Evolutionary conservation across 1,140 invertebrate species (phyloP).

Genomic region (Helicorthomorpha holstii): DNA sequence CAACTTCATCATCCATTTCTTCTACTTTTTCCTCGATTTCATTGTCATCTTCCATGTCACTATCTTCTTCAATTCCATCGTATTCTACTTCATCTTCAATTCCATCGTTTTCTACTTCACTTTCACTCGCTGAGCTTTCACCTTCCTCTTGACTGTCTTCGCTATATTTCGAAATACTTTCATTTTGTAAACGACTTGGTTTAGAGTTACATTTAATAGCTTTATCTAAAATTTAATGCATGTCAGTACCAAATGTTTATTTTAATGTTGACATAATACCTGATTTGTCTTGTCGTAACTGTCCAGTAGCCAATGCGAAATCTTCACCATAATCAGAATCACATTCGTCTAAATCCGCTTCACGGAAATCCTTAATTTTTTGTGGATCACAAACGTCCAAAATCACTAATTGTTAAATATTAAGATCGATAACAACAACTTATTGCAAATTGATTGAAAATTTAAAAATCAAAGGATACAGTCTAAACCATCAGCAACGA

Average conservation of each 20-base stretch:
- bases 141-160: neutral
- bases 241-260: neutral
- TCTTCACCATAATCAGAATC: neutral
- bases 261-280: neutral
- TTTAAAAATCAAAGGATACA: conserved; percentile 47
- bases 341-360: neutral
- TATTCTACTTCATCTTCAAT: neutral
- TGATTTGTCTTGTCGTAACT: neutral
- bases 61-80: neutral
- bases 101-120: neutral
- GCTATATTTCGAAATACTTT: neutral
- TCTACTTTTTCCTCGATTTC: conserved; percentile 12
- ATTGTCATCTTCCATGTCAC: neutral
- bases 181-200: neutral
- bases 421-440: neutral
- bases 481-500: conserved; percentile 63
- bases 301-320: neutral
- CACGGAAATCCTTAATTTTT: conserved; percentile 10
- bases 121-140: neutral
- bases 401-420: neutral
- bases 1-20: neutral
- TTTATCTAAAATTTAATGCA: too few relatives aligned
- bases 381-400: neutral
- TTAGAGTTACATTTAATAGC: too few relatives aligned
- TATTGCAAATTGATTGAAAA: neutral